Evolutionary conservation across 2,888 invertebrate genomes (phyloP), one percentile per base, ranked within the genome.

Genomic region (Limnephilus lunatus): DNA sequence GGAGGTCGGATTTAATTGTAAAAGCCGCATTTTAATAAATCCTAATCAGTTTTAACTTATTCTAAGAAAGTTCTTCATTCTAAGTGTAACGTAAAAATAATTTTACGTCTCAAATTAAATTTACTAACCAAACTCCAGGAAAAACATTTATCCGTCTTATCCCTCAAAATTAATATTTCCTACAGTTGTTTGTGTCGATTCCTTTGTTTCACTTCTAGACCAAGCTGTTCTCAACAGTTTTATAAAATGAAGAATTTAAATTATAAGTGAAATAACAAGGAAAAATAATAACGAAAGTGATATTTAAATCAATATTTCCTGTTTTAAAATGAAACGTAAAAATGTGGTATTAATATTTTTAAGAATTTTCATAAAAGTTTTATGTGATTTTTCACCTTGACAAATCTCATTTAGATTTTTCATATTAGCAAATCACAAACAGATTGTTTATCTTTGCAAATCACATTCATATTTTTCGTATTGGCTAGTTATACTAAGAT

Each of bases 151-250:
- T 68, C 68, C 68, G 5, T 9, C n/a, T 68, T 68, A 68, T 68
- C 68, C 25, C 25, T 68, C 25, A n/a, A 68, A 68, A 68, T 68
- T 68, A 68, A 68, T 68, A 68, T 68, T 68, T 68, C 68, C 68
- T 68, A 68, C 68, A n/a, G 68, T 68, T 68, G n/a, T 68, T 68
- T 68, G 68, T 68, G 68, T 68, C 68, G 68, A 68, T 68, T 68
- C 68, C 53, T 68, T 68, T 68, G 68, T 68, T 68, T 68, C 68
- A 68, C 25, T 68, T 5, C n/a, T 4, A 68, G 25, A n/a, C n/a
- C 25, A 25, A 68, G 68, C 7, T 25, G 25, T n/a, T 68, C 25
- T 68, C 68, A 68, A 68, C 19, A 53, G 25, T 9, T 68, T 68
- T 9, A 25, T 9, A 25, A 68, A 25, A 9, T n/a, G 19, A 19